A percentile compares a stretch with the other conserved stretches of the same genome.
These are phyloP conservation scores for Hippocampus zosterae DNA, from an alignment of 2,113 vertebrate species.

Conservation along the genomic window DNA sequence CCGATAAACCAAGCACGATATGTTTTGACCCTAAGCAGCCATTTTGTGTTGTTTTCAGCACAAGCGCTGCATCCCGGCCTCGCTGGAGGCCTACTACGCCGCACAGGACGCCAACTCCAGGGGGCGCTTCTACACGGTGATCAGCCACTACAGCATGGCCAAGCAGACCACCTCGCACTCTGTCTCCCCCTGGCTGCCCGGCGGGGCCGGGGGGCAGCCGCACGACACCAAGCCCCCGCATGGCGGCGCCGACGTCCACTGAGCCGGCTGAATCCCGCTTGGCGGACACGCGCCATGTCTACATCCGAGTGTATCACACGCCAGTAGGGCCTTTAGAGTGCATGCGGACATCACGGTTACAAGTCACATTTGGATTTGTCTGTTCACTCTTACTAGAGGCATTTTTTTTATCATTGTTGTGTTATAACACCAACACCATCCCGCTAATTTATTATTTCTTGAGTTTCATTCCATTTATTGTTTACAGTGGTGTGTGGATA, in stretches of 20 bases:
- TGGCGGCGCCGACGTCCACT: conserved; percentile 78
- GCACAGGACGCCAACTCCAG: conserved; percentile 92
- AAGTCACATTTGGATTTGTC: conserved; percentile 29
- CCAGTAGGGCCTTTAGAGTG: conserved; percentile 39
- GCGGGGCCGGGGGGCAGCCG: conserved; percentile 76
- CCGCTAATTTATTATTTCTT: conserved; percentile 41
- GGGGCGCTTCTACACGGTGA: conserved; percentile 96
- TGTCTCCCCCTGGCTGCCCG: conserved; percentile 91
- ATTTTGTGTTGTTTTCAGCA: conserved; percentile 71
- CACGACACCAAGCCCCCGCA: conserved; percentile 85
- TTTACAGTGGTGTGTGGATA: conserved; percentile 79
- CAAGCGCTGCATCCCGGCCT: conserved; percentile 96
- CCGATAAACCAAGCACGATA: too few relatives aligned
- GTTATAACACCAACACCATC: conserved; percentile 9
- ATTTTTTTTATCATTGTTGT: conserved; percentile 6
- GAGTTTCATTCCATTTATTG: conserved; percentile 44
- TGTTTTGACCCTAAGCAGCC: neutral
- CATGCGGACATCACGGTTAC: conserved; percentile 54
- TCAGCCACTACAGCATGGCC: conserved; percentile 99
- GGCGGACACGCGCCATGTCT: conserved; percentile 18
- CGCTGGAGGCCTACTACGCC: conserved; percentile 93
- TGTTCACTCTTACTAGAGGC: conserved; percentile 8
- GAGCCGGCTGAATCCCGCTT: conserved; percentile 43
- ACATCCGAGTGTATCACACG: neutral
- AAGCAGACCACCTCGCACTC: conserved; percentile 96